A percentile compares a stretch with the other conserved stretches of the same genome.
Conservation (phyloP, 1,140 invertebrate species). For the Drosophila parvula region DNA sequence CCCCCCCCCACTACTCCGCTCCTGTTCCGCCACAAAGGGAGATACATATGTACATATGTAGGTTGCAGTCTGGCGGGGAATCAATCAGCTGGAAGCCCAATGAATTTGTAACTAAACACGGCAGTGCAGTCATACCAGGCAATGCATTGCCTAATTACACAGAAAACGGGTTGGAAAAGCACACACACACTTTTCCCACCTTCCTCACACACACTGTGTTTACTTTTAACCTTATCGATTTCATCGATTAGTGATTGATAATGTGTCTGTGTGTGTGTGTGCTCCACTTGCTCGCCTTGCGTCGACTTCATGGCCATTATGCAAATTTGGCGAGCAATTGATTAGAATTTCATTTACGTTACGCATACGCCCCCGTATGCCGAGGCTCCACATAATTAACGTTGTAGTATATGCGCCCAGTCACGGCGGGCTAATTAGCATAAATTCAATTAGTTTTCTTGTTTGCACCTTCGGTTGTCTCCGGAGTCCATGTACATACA, state of each 20-base stretch:
- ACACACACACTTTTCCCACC: not conserved
- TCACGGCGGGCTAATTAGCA: constrained; percentile 66
- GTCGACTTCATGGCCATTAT: constrained; percentile 57
- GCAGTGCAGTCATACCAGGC: constrained; percentile 2
- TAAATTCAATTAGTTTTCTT: constrained; percentile 75
- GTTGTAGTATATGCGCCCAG: constrained; percentile 27
- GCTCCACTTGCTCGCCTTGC: constrained; percentile 29
- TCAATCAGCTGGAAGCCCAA: constrained; percentile 68
- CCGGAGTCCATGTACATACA: constrained; percentile 15
- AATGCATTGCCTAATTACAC: constrained; percentile 38
- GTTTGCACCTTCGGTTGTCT: constrained; percentile 47
- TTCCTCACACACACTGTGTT: constrained; percentile 22
- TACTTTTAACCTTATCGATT: constrained; percentile 66
- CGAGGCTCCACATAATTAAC: constrained; percentile 58
- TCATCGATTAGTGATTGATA: constrained; percentile 78
- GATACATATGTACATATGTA: no score
- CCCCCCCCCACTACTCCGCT: not conserved
- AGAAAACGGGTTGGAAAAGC: not conserved
- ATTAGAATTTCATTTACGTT: constrained; percentile 69
- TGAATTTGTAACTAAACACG: constrained; percentile 58
- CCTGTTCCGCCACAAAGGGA: not conserved
- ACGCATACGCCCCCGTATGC: constrained; percentile 60
- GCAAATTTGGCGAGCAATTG: constrained; percentile 68
- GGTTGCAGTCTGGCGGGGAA: constrained; percentile 22
- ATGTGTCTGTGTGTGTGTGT: constrained; percentile 48